These are phyloP conservation scores for Sipha maydis DNA, from an alignment of 2,888 invertebrate genomes.

Conservation along the genomic window DNA sequence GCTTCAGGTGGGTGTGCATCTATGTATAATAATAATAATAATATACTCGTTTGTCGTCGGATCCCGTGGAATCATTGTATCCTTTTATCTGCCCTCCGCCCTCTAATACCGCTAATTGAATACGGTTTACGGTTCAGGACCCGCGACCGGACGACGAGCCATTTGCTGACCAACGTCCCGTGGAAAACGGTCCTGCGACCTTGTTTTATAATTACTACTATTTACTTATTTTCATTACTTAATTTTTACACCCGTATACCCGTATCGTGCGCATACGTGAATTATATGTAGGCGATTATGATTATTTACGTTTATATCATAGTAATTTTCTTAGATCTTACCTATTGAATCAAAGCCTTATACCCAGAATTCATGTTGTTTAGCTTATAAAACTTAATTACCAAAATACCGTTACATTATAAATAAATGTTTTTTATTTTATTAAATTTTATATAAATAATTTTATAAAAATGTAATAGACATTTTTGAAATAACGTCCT, in stretches of 20 bases:
- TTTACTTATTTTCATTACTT: neutral
- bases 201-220: conserved; percentile 7
- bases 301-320: too few species aligned
- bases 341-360: too few species aligned
- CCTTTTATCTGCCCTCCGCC: neutral
- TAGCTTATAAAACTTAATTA: too few species aligned
- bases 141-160: neutral
- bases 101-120: conserved; percentile 45
- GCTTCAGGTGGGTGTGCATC: neutral
- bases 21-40: neutral
- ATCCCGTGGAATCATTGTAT: neutral
- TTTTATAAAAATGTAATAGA: too few species aligned
- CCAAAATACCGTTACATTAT: too few species aligned
- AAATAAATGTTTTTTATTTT: too few species aligned
- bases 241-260: neutral
- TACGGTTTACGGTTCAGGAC: conserved; percentile 47
- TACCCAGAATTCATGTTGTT: too few species aligned
- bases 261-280: neutral
- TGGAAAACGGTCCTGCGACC: conserved; percentile 20
- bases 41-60: neutral
- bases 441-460: too few species aligned
- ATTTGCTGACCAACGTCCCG: conserved; percentile 39
- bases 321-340: too few species aligned
- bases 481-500: too few species aligned
- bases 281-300: too few species aligned